phyloP scores from a whole-genome alignment of 2,797 vertebrate species.

The Scarus forsteni region DNA sequence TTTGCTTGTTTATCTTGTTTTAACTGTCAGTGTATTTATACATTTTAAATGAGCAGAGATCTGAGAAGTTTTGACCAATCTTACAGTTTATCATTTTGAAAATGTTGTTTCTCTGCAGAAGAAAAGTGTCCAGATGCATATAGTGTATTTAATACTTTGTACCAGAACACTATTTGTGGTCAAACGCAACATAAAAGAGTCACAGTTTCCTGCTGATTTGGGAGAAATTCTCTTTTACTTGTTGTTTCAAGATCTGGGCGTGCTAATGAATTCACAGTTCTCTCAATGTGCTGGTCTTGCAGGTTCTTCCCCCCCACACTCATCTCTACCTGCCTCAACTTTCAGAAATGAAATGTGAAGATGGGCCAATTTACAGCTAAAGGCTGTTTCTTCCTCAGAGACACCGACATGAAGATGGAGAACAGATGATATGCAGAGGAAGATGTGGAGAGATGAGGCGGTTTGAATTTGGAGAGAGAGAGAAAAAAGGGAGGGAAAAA shows the following conservation, averaged over 20 bases:
- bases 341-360: conserved; percentile 78
- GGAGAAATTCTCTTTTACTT: conserved; percentile 34
- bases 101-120: no score
- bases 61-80: no score
- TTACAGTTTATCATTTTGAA: no score
- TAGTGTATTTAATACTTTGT: no score
- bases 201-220: conserved; percentile 33
- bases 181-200: conserved; percentile 33
- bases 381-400: conserved; percentile 77
- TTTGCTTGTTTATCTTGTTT: no score
- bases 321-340: conserved; percentile 68
- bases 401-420: conserved; percentile 66
- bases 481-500: conserved; percentile 34
- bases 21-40: no score
- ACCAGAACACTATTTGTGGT: neutral
- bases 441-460: conserved; percentile 64
- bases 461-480: conserved; percentile 58
- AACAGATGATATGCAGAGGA: conserved; percentile 66
- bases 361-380: conserved; percentile 81
- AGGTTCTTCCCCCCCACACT: conserved; percentile 41
- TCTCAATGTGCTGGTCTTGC: conserved; percentile 66
- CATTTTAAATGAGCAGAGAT: no score
- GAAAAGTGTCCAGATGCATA: no score
- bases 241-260: conserved; percentile 48
- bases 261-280: conserved; percentile 71